These are phyloP conservation scores for Epiblema foenella DNA, from an alignment of 2,888 invertebrate genomes.

Conservation along the genomic window DNA sequence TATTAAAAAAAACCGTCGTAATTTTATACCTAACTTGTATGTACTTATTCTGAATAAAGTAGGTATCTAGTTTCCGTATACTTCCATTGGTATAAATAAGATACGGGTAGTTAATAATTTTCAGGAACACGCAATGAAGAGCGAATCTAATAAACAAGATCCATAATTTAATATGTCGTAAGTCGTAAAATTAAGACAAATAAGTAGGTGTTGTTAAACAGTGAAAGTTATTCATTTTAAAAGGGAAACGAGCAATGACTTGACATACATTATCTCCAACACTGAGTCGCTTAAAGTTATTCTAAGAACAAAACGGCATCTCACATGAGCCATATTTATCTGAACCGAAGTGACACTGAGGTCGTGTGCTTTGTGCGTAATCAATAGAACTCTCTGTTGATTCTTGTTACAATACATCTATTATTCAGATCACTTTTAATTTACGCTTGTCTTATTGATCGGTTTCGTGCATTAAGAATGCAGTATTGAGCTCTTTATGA, in stretches of 20 bases:
- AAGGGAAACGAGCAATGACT: neutral
- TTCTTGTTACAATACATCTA: slow-evolving; percentile 6
- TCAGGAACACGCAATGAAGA: neutral
- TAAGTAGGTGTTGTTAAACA: neutral
- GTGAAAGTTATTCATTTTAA: neutral
- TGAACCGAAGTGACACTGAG: slow-evolving; percentile 21
- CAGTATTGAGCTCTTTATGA: neutral
- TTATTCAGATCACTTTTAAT: slow-evolving; percentile 4
- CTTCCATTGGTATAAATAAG: neutral
- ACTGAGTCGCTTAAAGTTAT: neutral
- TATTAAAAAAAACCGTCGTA: too few relatives aligned
- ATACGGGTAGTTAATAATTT: neutral
- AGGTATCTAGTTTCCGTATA: too few relatives aligned
- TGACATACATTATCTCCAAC: neutral
- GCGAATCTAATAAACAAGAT: neutral
- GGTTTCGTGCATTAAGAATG: slow-evolving; percentile 8
- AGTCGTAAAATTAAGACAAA: neutral
- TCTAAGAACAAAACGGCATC: slow-evolving; percentile 8
- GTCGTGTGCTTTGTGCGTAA: slow-evolving; percentile 39
- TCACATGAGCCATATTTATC: slow-evolving; percentile 34
- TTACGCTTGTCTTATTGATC: slow-evolving; percentile 19
- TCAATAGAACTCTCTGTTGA: slow-evolving; percentile 26
- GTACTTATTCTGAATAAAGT: too few relatives aligned
- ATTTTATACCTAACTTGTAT: too few relatives aligned
- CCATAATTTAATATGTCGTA: too few relatives aligned